These are phyloP conservation scores for Boleophthalmus pectinirostris DNA, from an alignment of 2,113 vertebrate species.

Conservation along the genomic window DNA sequence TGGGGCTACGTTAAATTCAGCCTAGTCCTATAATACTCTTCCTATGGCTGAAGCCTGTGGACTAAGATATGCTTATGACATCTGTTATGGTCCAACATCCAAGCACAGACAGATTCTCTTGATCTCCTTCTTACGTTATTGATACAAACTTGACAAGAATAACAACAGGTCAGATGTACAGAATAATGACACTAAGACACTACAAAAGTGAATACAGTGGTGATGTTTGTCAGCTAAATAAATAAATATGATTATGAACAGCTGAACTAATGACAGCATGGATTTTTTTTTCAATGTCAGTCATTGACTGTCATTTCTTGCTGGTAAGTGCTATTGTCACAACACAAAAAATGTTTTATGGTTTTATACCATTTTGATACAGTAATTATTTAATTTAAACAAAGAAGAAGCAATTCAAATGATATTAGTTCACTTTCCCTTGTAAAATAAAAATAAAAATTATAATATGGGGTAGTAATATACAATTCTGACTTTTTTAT, in stretches of 20 bases:
- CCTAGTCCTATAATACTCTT: conserved; percentile 26
- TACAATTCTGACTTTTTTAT: no score
- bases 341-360: no score
- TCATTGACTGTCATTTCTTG: neutral
- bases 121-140: conserved; percentile 24
- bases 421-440: no score
- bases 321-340: neutral
- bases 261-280: neutral
- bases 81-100: conserved; percentile 22
- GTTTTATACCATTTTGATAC: no score
- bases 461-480: no score
- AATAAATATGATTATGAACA: neutral
- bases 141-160: conserved; percentile 18
- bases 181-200: neutral
- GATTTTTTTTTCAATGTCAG: neutral
- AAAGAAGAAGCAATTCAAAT: no score
- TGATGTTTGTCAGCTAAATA: neutral
- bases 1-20: conserved; percentile 43
- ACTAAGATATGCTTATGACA: conserved; percentile 47
- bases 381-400: neutral
- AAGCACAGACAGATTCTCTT: conserved; percentile 31
- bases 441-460: neutral
- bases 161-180: neutral
- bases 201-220: neutral
- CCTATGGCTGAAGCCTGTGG: conserved; percentile 27